phyloP scores from a whole-genome alignment of 1,140 invertebrate species.

The Conus betulinus region DNA sequence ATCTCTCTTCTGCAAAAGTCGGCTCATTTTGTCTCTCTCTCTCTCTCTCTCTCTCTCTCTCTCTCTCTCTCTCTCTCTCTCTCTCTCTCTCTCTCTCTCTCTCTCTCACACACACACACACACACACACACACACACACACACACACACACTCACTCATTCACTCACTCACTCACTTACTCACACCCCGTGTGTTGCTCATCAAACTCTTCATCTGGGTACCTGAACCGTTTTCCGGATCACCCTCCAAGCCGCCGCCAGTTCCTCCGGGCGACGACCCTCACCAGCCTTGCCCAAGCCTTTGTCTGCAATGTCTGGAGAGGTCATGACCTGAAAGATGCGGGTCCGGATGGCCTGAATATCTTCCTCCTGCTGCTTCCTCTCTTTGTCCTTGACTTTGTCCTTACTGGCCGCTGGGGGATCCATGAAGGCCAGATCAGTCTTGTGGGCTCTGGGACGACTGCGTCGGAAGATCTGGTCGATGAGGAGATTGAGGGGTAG shows the following conservation, averaged over 20 bases:
- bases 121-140: constrained; percentile 9
- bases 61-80: no score
- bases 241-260: neutral
- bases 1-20: no score
- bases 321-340: neutral
- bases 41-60: no score
- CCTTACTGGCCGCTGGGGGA: no score
- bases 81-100: no score
- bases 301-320: neutral
- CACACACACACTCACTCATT: neutral
- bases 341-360: neutral
- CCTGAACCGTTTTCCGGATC: neutral
- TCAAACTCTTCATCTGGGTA: no score
- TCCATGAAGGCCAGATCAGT: neutral
- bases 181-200: neutral
- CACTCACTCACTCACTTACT: neutral
- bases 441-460: constrained; percentile 51
- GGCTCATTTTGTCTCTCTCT: no score
- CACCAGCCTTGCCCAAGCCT: neutral
- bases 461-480: constrained; percentile 67
- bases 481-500: constrained; percentile 68
- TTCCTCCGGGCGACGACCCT: neutral
- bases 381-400: neutral
- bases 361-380: neutral
- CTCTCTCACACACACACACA: neutral